Evolutionary conservation across 2,797 vertebrate genomes (phyloP).

Genomic region (Chrosomus eos): DNA sequence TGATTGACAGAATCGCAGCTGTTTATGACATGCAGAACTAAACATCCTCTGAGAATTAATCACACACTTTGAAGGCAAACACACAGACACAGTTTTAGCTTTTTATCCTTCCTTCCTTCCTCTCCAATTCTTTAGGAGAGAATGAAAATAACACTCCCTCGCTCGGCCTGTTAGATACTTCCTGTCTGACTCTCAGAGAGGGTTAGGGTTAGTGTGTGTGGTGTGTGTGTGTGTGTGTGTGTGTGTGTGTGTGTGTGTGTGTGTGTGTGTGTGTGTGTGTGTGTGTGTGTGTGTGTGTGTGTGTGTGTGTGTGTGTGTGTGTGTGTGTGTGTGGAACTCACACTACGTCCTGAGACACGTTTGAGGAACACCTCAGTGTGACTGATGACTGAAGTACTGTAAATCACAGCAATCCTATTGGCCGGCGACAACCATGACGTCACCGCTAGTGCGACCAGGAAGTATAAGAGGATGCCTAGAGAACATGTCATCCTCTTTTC

Average conservation of each 20-base stretch:
- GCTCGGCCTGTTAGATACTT: conserved; percentile 37
- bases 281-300: background rate
- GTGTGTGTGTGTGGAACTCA: too few species aligned
- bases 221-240: background rate
- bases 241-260: background rate
- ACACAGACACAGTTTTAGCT: conserved; percentile 1
- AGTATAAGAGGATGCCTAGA: too few species aligned
- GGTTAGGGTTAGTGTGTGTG: background rate
- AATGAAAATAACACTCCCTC: conserved; percentile 33
- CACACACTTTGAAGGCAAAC: conserved; percentile 16
- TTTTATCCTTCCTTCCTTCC: conserved; percentile 16
- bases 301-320: background rate
- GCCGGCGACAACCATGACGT: too few species aligned
- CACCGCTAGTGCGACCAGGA: too few species aligned
- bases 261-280: background rate
- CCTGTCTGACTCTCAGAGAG: conserved; percentile 41
- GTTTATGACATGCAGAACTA: background rate
- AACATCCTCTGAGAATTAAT: conserved; percentile 2
- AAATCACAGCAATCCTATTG: too few species aligned
- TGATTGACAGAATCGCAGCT: background rate
- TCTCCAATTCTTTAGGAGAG: conserved; percentile 47
- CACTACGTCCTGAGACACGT: too few species aligned
- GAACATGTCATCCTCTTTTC: too few species aligned
- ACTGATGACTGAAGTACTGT: too few species aligned
- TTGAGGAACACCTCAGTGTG: too few species aligned